A percentile compares a stretch with the other conserved stretches of the same genome.
Conservation (phyloP, 2,888 invertebrate species). For the Falcaria lacertinaria region DNA sequence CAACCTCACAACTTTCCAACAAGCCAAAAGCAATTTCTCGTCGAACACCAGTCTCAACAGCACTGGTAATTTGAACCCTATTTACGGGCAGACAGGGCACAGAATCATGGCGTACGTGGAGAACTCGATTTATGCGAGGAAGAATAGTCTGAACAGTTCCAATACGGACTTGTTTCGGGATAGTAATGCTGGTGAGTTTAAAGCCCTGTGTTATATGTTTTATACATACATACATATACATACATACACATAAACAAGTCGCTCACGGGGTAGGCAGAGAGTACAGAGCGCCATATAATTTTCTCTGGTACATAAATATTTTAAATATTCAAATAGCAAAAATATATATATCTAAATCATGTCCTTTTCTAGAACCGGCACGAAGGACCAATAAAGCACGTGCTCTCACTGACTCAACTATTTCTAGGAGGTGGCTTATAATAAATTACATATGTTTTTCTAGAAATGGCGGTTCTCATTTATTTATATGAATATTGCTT, state of each 20-base stretch:
- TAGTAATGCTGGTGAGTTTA: constrained; percentile 39
- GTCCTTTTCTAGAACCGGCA: too few relatives aligned
- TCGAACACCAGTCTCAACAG: constrained; percentile 57
- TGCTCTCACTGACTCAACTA: too few relatives aligned
- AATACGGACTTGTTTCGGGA: constrained; percentile 54
- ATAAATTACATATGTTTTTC: too few relatives aligned
- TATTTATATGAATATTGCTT: not conserved
- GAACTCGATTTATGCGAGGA: constrained; percentile 69
- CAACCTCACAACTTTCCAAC: constrained; percentile 60
- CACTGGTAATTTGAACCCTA: constrained; percentile 68
- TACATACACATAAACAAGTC: not conserved
- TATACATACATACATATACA: not conserved
- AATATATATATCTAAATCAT: too few relatives aligned
- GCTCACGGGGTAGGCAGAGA: too few relatives aligned
- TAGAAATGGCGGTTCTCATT: too few relatives aligned
- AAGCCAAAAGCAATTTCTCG: constrained; percentile 60
- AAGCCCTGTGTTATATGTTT: not conserved
- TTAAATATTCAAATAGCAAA: too few relatives aligned
- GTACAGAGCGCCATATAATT: too few relatives aligned
- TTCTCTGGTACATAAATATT: too few relatives aligned
- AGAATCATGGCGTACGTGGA: constrained; percentile 63
- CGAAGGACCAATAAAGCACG: too few relatives aligned
- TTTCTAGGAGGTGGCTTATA: too few relatives aligned
- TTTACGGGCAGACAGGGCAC: constrained; percentile 71
- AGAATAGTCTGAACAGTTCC: constrained; percentile 61